phyloP scores from a whole-genome alignment of 2,113 vertebrate genomes.

The Xyliphius kryptos region DNA sequence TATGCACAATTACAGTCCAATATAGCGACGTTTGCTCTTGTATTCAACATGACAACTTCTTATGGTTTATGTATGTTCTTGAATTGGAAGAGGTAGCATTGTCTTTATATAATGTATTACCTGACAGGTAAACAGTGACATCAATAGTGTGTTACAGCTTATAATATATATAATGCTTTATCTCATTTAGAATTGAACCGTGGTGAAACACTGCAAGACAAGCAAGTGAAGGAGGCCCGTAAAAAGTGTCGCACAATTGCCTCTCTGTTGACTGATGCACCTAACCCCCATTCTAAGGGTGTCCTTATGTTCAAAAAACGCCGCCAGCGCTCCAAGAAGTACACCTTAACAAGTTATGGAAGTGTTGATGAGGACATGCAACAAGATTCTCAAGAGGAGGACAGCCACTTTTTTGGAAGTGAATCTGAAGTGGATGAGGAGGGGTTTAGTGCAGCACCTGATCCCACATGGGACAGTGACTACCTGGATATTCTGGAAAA shows the following conservation, averaged over 20 bases:
- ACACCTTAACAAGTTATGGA: constrained; percentile 96
- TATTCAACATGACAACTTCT: no score
- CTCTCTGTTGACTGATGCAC: constrained; percentile 88
- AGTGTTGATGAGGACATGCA: constrained; percentile 81
- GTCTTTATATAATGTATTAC: no score
- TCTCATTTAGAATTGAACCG: constrained; percentile 81
- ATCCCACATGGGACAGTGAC: constrained; percentile 87
- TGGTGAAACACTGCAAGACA: constrained; percentile 84
- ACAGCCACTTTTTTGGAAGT: constrained; percentile 85
- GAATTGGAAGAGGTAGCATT: no score
- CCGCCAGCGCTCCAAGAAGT: constrained; percentile 95
- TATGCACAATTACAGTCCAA: no score
- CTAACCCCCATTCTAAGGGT: constrained; percentile 95
- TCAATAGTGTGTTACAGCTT: no score
- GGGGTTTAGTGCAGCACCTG: constrained; percentile 79
- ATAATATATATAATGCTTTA: not conserved
- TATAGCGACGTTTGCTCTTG: no score
- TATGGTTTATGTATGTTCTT: no score
- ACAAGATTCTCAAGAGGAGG: constrained; percentile 77
- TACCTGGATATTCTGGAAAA: constrained; percentile 81
- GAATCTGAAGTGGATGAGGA: constrained; percentile 97
- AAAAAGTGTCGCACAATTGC: constrained; percentile 94
- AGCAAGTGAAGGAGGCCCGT: constrained; percentile 90
- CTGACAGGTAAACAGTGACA: no score
- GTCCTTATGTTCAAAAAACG: constrained; percentile 99